phyloP scores from a whole-genome alignment of 2,888 invertebrate species.

The Trimorus sp. region DNA sequence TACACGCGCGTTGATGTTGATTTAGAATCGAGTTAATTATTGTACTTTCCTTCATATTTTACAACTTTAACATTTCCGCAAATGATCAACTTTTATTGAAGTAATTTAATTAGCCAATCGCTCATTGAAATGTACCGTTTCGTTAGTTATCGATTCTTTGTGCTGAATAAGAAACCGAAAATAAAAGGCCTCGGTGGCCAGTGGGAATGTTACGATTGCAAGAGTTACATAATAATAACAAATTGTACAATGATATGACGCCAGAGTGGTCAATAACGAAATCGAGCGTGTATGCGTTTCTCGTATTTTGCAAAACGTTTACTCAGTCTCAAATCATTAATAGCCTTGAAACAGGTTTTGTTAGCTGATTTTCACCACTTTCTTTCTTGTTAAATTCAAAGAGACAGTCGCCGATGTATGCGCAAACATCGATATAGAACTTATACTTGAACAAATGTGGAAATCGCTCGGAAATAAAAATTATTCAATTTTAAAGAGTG shows the following conservation, averaged over 20 bases:
- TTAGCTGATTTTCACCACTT: constrained; percentile 76
- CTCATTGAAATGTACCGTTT: constrained; percentile 3
- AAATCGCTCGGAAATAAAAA: constrained; percentile 39
- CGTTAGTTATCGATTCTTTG: background rate
- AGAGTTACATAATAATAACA: constrained; percentile 22
- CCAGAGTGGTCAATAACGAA: constrained; percentile 17
- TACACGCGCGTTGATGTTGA: constrained; percentile 6
- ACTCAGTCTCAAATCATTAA: constrained; percentile 36
- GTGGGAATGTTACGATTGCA: background rate
- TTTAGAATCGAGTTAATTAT: constrained; percentile 2
- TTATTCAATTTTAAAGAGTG: constrained; percentile 14
- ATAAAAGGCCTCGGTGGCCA: too few relatives aligned
- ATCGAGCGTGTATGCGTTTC: constrained; percentile 22
- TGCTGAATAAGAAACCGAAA: too few relatives aligned
- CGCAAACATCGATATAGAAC: constrained; percentile 32
- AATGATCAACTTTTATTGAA: background rate
- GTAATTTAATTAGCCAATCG: constrained; percentile 15
- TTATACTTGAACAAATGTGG: constrained; percentile 39
- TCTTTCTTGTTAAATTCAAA: constrained; percentile 70
- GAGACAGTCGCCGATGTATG: constrained; percentile 34
- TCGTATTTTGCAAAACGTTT: constrained; percentile 40
- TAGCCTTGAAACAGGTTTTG: constrained; percentile 72
- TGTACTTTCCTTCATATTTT: constrained; percentile 22
- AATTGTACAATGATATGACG: constrained; percentile 14
- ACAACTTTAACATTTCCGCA: background rate